Conservation (phyloP, 2,797 vertebrate species). For the Apogon talboti region DNA sequence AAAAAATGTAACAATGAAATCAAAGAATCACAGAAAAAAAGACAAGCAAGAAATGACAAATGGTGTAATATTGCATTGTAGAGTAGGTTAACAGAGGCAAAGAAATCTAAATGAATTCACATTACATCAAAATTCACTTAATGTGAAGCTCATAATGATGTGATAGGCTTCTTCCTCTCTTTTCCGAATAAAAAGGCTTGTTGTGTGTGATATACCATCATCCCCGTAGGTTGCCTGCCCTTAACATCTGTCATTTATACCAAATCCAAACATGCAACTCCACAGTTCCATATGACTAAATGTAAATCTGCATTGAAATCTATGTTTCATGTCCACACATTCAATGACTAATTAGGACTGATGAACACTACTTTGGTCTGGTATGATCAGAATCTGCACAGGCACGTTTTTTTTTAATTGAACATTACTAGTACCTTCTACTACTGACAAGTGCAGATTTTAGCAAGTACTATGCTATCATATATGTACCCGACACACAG, state of each 20-base stretch:
- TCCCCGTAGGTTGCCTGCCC: slow-evolving; percentile 24
- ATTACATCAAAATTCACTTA: too few species aligned
- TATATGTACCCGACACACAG: not conserved
- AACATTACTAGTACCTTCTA: not conserved
- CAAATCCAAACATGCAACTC: slow-evolving; percentile 54
- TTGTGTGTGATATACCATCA: slow-evolving; percentile 7
- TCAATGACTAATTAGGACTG: slow-evolving; percentile 39
- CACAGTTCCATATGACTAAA: slow-evolving; percentile 40
- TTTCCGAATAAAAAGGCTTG: slow-evolving; percentile 30
- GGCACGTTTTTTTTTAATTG: not conserved
- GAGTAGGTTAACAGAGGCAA: too few species aligned
- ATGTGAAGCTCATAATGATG: not conserved
- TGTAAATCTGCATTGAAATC: slow-evolving; percentile 42
- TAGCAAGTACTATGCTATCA: not conserved
- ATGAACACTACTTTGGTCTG: slow-evolving; percentile 1
- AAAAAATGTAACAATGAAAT: too few species aligned
- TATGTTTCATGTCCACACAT: slow-evolving; percentile 47
- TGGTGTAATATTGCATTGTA: too few species aligned
- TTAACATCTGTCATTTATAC: slow-evolving; percentile 59
- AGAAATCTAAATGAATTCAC: too few species aligned
- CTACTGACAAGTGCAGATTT: not conserved
- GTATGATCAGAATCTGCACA: slow-evolving; percentile 14
- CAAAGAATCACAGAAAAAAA: too few species aligned
- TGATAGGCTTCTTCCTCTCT: slow-evolving; percentile 15
- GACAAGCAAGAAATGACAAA: too few species aligned